Evolutionary conservation across 2,113 vertebrate genomes (phyloP).

Genomic region (Catharus fuscescens): DNA sequence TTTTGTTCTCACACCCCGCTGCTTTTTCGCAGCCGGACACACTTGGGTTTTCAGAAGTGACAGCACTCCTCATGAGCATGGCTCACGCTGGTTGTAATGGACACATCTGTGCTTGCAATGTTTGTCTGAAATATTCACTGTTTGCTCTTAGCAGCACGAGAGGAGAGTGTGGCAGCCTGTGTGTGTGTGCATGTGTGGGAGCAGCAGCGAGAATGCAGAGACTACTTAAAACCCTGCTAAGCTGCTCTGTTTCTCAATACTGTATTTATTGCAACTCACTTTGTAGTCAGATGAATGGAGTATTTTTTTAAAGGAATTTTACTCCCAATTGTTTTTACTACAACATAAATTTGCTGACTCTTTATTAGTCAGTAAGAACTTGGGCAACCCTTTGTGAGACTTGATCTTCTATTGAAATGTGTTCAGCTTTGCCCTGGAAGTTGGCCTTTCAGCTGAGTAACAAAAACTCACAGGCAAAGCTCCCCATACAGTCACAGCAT

Average conservation of each 20-base stretch:
- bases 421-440: neutral
- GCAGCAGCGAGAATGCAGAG: slow-evolving; percentile 29
- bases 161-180: slow-evolving; percentile 16
- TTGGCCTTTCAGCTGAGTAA: neutral
- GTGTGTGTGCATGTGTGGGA: slow-evolving; percentile 34
- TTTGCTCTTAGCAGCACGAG: slow-evolving; percentile 73
- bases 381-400: slow-evolving; percentile 35
- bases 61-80: slow-evolving; percentile 49
- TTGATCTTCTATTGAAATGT: slow-evolving; percentile 39
- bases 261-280: slow-evolving; percentile 66
- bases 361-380: slow-evolving; percentile 39
- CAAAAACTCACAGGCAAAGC: neutral
- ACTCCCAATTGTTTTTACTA: slow-evolving; percentile 66
- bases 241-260: slow-evolving; percentile 43
- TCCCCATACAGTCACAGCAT: neutral
- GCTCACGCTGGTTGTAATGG: slow-evolving; percentile 70
- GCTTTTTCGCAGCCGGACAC: slow-evolving; percentile 54
- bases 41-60: slow-evolving; percentile 67
- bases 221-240: slow-evolving; percentile 65
- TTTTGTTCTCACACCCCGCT: slow-evolving; percentile 75
- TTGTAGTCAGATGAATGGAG: slow-evolving; percentile 70
- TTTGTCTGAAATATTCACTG: slow-evolving; percentile 62
- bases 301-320: slow-evolving; percentile 49
- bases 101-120: slow-evolving; percentile 71
- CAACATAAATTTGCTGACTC: slow-evolving; percentile 69